phyloP scores from a whole-genome alignment of 1,140 invertebrate genomes.

The Elysia chlorotica region DNA sequence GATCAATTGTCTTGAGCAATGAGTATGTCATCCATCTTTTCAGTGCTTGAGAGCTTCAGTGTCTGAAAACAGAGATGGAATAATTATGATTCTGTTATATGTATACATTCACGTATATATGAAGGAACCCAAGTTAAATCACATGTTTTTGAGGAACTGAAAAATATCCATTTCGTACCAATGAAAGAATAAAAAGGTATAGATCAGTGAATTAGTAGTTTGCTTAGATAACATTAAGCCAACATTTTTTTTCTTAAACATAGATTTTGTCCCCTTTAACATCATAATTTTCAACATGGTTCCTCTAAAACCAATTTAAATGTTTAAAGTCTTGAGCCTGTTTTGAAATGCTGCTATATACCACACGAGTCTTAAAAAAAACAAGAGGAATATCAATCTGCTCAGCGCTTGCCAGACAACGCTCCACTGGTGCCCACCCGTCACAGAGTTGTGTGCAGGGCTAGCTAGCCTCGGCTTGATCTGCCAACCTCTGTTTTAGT shows the following conservation, averaged over 20 bases:
- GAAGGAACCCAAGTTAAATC: neutral
- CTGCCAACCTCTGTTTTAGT: too few relatives aligned
- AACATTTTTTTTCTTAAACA: neutral
- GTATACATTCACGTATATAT: neutral
- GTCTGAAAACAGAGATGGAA: constrained; percentile 4
- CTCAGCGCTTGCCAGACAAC: too few relatives aligned
- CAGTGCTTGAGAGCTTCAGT: constrained; percentile 2
- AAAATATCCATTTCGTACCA: neutral
- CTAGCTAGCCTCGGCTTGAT: too few relatives aligned
- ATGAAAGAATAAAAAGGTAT: neutral
- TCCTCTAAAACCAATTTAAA: too few relatives aligned
- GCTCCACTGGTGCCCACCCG: too few relatives aligned
- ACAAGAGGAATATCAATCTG: too few relatives aligned
- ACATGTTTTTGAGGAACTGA: neutral
- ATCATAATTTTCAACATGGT: too few relatives aligned
- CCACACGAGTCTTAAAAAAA: too few relatives aligned
- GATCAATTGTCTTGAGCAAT: constrained; percentile 2
- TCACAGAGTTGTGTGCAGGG: too few relatives aligned
- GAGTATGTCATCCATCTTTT: constrained; percentile 19
- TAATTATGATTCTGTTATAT: neutral
- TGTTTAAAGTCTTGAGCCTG: too few relatives aligned
- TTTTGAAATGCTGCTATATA: too few relatives aligned
- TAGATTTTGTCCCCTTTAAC: too few relatives aligned
- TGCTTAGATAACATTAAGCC: neutral
- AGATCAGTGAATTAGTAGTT: neutral